A percentile compares a stretch with the other conserved stretches of the same genome.
Evolutionary conservation across 2,113 vertebrate genomes (phyloP).

Genomic region (Echinops telfairi): DNA sequence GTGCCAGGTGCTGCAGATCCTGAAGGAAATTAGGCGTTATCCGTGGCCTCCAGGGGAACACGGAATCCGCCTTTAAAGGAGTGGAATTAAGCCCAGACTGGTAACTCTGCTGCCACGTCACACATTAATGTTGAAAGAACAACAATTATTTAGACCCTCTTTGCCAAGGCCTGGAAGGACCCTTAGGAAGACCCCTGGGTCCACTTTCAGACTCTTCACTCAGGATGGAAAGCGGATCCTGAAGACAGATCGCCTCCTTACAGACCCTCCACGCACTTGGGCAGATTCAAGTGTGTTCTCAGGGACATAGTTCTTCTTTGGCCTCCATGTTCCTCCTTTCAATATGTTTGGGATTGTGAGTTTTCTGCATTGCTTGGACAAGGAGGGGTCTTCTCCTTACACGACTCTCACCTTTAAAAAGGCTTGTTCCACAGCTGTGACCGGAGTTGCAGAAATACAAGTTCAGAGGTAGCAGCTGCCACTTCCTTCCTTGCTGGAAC

Average conservation of each 20-base stretch:
- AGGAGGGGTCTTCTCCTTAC: too few relatives aligned
- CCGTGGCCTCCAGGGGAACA: neutral
- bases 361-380: neutral
- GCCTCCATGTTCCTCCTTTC: neutral
- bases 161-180: neutral
- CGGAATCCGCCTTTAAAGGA: constrained; percentile 13
- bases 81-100: neutral
- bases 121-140: constrained; percentile 5
- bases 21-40: neutral
- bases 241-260: neutral
- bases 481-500: too few relatives aligned
- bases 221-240: neutral
- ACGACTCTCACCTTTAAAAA: too few relatives aligned
- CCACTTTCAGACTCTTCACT: neutral
- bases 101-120: neutral
- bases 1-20: neutral
- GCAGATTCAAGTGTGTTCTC: neutral
- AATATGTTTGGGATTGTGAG: neutral
- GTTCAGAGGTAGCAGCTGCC: too few relatives aligned
- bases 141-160: neutral
- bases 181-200: too few relatives aligned
- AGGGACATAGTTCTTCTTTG: neutral
- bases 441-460: too few relatives aligned
- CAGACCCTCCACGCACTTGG: neutral
- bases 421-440: too few relatives aligned